phyloP scores from a whole-genome alignment of 2,113 vertebrate genomes.

The Anguilla rostrata region DNA sequence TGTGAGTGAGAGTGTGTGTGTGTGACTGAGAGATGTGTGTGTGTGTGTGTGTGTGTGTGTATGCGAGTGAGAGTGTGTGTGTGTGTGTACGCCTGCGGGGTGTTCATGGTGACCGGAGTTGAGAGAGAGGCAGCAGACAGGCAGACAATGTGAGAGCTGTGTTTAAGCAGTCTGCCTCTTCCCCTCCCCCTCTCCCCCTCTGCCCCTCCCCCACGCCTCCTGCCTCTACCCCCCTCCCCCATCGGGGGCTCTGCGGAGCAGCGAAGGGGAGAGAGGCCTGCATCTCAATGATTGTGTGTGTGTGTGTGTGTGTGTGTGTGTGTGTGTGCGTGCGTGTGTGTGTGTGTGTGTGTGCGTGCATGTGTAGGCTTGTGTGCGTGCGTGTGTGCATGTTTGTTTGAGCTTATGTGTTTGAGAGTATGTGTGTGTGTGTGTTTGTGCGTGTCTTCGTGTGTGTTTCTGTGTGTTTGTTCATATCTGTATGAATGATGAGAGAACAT shows the following conservation, averaged over 20 bases:
- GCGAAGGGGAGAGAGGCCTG: background rate
- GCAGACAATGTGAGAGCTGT: constrained; percentile 23
- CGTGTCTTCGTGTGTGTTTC: constrained; percentile 16
- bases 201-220: background rate
- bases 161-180: constrained; percentile 6
- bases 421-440: constrained; percentile 35
- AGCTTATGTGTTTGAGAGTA: constrained; percentile 26
- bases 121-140: background rate
- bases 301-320: constrained; percentile 5
- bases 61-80: constrained; percentile 15
- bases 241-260: background rate
- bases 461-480: constrained; percentile 21
- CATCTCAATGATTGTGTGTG: constrained; percentile 8
- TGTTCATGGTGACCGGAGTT: constrained; percentile 8
- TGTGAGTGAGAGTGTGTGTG: background rate
- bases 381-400: background rate
- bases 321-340: constrained; percentile 32
- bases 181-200: background rate
- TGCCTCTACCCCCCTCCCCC: too few relatives aligned
- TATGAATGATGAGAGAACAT: background rate
- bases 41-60: too few relatives aligned
- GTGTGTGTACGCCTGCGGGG: background rate
- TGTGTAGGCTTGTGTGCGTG: constrained; percentile 15
- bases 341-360: background rate
- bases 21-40: constrained; percentile 10